phyloP scores from a whole-genome alignment of 2,888 invertebrate species.

The Drosophila rubida region DNA sequence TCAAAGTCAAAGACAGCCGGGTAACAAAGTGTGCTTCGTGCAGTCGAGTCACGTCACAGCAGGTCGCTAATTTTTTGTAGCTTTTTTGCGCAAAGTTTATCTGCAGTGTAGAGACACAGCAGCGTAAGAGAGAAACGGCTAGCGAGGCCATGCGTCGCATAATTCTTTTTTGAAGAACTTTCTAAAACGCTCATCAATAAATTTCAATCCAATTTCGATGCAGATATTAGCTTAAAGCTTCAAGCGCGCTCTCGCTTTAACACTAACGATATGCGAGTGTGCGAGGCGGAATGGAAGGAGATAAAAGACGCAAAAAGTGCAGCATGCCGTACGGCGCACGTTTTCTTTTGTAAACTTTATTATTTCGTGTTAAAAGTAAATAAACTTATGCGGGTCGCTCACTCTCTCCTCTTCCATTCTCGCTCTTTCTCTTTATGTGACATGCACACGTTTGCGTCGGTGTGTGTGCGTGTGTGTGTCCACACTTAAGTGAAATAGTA shows the following conservation, averaged over 20 bases:
- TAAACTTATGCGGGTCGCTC: constrained; percentile 68
- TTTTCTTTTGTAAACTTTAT: constrained; percentile 80
- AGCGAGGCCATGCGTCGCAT: no score
- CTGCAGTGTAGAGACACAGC: constrained; percentile 49
- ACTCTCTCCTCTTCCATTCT: background rate
- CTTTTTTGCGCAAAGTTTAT: constrained; percentile 50
- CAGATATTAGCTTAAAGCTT: no score
- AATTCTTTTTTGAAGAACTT: no score
- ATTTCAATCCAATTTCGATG: no score
- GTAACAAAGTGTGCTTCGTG: constrained; percentile 38
- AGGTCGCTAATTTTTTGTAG: constrained; percentile 78
- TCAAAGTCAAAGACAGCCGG: constrained; percentile 11
- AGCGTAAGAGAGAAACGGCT: no score
- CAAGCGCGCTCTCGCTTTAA: constrained; percentile 35
- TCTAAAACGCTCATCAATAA: background rate
- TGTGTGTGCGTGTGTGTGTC: constrained; percentile 30
- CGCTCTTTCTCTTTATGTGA: background rate
- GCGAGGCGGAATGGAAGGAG: no score
- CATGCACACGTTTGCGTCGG: constrained; percentile 10
- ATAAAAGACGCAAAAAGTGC: constrained; percentile 56
- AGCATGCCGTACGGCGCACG: constrained; percentile 68
- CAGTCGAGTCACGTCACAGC: constrained; percentile 76
- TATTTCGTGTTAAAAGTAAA: constrained; percentile 80
- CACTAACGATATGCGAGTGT: constrained; percentile 20
- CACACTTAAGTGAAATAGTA: constrained; percentile 67